Conservation (phyloP, 2,797 vertebrate genomes). For the Pyrocephalus nanus region DNA sequence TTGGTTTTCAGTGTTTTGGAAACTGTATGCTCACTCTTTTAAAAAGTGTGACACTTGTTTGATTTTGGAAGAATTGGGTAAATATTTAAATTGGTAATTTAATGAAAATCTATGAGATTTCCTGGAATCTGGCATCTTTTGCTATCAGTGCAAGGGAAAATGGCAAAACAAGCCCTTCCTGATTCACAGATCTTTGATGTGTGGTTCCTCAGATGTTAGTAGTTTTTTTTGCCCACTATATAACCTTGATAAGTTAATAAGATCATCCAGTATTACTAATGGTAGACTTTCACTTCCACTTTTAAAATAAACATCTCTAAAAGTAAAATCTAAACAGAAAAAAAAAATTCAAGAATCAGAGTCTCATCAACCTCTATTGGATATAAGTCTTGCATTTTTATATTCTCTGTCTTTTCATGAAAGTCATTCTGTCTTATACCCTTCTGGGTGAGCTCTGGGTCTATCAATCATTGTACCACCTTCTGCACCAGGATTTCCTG, state of each 20-base stretch:
- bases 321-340: not conserved
- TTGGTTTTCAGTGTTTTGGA: not conserved
- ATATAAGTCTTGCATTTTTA: not conserved
- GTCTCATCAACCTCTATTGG: not conserved
- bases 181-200: not conserved
- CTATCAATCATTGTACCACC: slow-evolving; percentile 64
- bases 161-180: not conserved
- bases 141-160: not conserved
- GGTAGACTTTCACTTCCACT: not conserved
- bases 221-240: not conserved
- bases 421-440: not conserved
- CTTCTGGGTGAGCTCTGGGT: not conserved
- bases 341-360: not conserved
- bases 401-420: not conserved
- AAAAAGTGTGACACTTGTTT: not conserved
- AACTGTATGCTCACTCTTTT: not conserved
- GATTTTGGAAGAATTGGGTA: not conserved
- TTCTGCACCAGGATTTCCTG: slow-evolving; percentile 73
- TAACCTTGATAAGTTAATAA: not conserved
- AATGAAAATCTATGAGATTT: not conserved
- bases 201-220: not conserved
- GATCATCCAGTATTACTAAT: not conserved
- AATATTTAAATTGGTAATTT: not conserved
- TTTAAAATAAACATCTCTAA: not conserved
- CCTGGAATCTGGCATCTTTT: not conserved